These are phyloP conservation scores for Hippoglossus hippoglossus DNA, from an alignment of 2,797 vertebrate species.

Conservation along the genomic window DNA sequence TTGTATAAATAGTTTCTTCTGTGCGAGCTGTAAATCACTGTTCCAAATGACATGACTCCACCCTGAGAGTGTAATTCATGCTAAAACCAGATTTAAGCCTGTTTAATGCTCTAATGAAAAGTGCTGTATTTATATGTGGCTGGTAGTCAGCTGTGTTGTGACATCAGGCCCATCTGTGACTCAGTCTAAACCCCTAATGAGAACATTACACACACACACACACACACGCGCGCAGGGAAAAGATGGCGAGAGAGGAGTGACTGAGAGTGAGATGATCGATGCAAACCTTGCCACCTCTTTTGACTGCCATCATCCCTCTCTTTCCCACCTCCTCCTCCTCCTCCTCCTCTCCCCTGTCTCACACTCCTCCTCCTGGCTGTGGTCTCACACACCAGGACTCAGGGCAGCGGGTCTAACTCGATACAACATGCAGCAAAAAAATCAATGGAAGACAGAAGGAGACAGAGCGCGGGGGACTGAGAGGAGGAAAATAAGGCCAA, in stretches of 20 bases:
- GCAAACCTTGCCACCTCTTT: conserved; percentile 60
- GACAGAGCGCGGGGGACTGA: conserved; percentile 12
- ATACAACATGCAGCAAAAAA: conserved; percentile 58
- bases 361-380: conserved; percentile 26
- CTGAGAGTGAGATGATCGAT: conserved; percentile 54
- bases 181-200: conserved; percentile 67
- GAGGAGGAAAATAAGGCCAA: conserved; percentile 29
- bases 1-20: conserved; percentile 1
- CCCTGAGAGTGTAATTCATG: conserved; percentile 59
- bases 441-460: conserved; percentile 68
- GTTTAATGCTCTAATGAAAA: conserved; percentile 75
- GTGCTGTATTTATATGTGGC: conserved; percentile 67
- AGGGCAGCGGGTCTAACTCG: conserved; percentile 64
- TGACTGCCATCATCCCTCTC: conserved; percentile 53
- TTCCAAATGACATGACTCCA: conserved; percentile 48
- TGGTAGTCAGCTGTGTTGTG: conserved; percentile 56
- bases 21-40: conserved; percentile 38
- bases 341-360: conserved; percentile 19
- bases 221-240: neutral
- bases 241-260: neutral
- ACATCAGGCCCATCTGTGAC: conserved; percentile 74
- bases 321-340: conserved; percentile 31
- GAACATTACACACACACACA: conserved; percentile 51
- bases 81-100: conserved; percentile 65
- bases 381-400: conserved; percentile 43